Percentiles rank a stretch among this genome's conserved stretches.
Conservation (phyloP, 2,888 invertebrate genomes). For the Dorcus hopei region DNA sequence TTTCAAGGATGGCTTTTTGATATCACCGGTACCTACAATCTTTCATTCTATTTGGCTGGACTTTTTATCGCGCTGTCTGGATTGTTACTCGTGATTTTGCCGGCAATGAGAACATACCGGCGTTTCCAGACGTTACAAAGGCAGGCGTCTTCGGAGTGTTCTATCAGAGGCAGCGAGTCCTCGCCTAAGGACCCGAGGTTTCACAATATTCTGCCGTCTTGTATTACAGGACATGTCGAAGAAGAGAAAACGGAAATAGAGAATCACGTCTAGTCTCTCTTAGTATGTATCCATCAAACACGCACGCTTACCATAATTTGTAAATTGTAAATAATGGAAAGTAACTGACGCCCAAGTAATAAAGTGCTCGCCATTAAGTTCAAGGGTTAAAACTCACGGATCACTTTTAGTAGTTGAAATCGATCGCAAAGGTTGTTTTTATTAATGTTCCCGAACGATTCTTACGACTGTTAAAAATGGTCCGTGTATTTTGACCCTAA, state of each 20-base stretch:
- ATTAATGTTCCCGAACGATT: too few species aligned
- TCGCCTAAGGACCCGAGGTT: constrained; percentile 30
- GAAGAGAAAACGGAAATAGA: constrained; percentile 18
- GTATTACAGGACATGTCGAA: constrained; percentile 33
- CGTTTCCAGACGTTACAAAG: constrained; percentile 36
- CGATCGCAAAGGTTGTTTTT: too few species aligned
- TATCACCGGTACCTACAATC: constrained; percentile 70
- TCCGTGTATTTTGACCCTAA: too few species aligned
- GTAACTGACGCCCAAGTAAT: too few species aligned
- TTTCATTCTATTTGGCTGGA: constrained; percentile 79
- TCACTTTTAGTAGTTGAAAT: too few species aligned
- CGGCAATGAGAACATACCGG: constrained; percentile 41
- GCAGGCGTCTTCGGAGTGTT: constrained; percentile 36
- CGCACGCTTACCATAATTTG: too few species aligned
- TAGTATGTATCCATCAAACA: too few species aligned
- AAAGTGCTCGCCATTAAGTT: too few species aligned
- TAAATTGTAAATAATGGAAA: too few species aligned
- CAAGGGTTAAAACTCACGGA: too few species aligned
- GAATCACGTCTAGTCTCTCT: constrained; percentile 30
- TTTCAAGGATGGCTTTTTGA: constrained; percentile 78
- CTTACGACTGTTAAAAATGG: too few species aligned
- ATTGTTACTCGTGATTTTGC: constrained; percentile 54
- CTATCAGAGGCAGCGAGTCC: constrained; percentile 22
- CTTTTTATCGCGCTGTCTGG: constrained; percentile 77
- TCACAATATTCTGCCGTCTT: constrained; percentile 34